Percentiles rank a stretch among this genome's conserved stretches.
These are phyloP conservation scores for Julus scanicus DNA, from an alignment of 2,888 invertebrate species.

Conservation along the genomic window DNA sequence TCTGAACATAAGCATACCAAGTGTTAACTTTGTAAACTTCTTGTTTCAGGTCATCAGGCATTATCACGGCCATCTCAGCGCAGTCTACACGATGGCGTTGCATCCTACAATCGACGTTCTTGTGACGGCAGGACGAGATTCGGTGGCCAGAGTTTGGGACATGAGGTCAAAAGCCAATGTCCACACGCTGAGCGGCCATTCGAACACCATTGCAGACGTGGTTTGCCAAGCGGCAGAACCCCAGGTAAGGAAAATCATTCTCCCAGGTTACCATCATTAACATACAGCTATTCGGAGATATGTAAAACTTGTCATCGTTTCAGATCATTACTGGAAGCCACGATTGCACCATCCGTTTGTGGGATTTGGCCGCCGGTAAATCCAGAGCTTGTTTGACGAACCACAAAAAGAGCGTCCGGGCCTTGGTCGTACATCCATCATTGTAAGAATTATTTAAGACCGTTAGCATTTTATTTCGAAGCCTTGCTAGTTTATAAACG, in stretches of 20 bases:
- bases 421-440: slow-evolving; percentile 71
- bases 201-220: slow-evolving; percentile 96
- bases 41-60: slow-evolving; percentile 84
- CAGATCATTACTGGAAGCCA: slow-evolving; percentile 70
- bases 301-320: not conserved
- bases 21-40: too few species aligned
- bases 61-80: slow-evolving; percentile 98
- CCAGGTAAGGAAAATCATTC: slow-evolving; percentile 71
- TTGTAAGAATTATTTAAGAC: slow-evolving; percentile 67
- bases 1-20: too few species aligned
- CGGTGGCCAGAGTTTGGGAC: slow-evolving; percentile 95
- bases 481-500: too few species aligned
- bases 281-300: not conserved
- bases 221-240: slow-evolving; percentile 94
- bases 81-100: slow-evolving; percentile 90
- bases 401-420: slow-evolving; percentile 89
- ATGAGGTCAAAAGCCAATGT: slow-evolving; percentile 99
- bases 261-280: not conserved
- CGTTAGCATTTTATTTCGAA: not conserved
- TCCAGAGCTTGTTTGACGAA: slow-evolving; percentile 95
- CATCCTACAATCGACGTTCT: slow-evolving; percentile 97
- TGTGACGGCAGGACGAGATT: slow-evolving; percentile 93
- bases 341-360: slow-evolving; percentile 95
- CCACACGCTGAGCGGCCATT: slow-evolving; percentile 94
- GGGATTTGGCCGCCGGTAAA: slow-evolving; percentile 97